phyloP scores from a whole-genome alignment of 2,113 vertebrate genomes.

The Micronycteris hirsuta region DNA sequence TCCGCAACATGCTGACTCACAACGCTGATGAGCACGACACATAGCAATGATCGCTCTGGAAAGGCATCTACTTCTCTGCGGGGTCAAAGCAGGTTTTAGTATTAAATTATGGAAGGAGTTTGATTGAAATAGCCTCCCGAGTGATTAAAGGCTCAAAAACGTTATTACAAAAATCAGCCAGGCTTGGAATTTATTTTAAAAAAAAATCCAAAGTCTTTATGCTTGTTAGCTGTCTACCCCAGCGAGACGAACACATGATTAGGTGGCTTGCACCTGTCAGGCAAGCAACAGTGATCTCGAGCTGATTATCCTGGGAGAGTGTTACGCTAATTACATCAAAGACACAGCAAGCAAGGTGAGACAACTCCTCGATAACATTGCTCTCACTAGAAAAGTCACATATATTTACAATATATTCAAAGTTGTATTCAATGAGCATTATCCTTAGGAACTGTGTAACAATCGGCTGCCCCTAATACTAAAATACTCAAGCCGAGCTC shows the following conservation, averaged over 20 bases:
- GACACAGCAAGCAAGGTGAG: slow-evolving; percentile 77
- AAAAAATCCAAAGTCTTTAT: slow-evolving; percentile 55
- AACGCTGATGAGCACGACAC: neutral
- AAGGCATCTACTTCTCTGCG: slow-evolving; percentile 49
- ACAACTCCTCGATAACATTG: slow-evolving; percentile 72
- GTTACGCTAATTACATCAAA: slow-evolving; percentile 80
- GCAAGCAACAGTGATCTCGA: slow-evolving; percentile 74
- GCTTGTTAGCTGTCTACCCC: slow-evolving; percentile 79
- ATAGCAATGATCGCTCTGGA: slow-evolving; percentile 33
- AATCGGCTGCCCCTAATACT: slow-evolving; percentile 55
- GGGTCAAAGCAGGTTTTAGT: slow-evolving; percentile 36
- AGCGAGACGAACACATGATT: slow-evolving; percentile 80
- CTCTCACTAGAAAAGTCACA: slow-evolving; percentile 74
- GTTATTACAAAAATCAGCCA: slow-evolving; percentile 80
- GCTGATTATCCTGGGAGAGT: slow-evolving; percentile 77
- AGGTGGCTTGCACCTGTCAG: slow-evolving; percentile 78
- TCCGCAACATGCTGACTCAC: neutral
- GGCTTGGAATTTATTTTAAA: slow-evolving; percentile 67
- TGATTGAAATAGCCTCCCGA: slow-evolving; percentile 69
- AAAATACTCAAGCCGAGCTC: slow-evolving; percentile 44
- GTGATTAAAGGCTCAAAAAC: slow-evolving; percentile 76
- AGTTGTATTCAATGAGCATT: slow-evolving; percentile 35
- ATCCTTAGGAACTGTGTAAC: slow-evolving; percentile 65
- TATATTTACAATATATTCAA: slow-evolving; percentile 70
- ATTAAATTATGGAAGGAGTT: slow-evolving; percentile 70